Conservation (phyloP, 2,113 vertebrate species). For the Chaetorhynchus papuensis region DNA sequence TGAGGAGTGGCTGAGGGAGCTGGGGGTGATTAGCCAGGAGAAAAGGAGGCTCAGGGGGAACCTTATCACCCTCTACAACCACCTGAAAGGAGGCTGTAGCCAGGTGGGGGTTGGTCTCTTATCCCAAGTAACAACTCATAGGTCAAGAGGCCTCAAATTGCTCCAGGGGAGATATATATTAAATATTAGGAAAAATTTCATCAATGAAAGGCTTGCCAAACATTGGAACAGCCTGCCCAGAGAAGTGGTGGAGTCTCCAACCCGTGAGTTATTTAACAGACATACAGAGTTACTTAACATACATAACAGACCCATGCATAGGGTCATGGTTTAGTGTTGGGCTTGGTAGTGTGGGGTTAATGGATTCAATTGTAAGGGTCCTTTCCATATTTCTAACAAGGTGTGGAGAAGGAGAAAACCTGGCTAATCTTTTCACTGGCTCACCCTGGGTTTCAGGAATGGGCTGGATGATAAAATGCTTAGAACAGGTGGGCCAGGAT, state of each 20-base stretch:
- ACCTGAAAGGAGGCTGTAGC: not conserved
- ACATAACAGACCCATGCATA: no score
- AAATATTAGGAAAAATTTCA: not conserved
- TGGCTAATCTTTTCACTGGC: not conserved
- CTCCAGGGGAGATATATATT: not conserved
- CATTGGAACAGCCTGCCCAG: not conserved
- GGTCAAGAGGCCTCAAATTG: not conserved
- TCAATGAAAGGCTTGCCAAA: not conserved
- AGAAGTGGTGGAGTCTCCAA: not conserved
- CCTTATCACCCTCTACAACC: not conserved
- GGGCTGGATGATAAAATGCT: not conserved
- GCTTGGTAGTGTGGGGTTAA: not conserved
- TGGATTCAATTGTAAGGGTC: not conserved
- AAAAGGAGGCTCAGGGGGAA: not conserved
- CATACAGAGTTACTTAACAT: no score
- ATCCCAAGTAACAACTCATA: not conserved
- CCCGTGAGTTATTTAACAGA: not conserved
- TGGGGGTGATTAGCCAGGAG: not conserved
- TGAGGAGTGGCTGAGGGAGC: not conserved
- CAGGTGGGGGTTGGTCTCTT: not conserved
- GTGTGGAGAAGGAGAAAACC: not conserved
- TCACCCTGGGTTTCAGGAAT: not conserved
- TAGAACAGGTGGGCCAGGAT: rapidly evolving
- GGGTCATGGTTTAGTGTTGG: not conserved
- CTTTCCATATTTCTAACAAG: not conserved